Conservation (phyloP, 92 coral and sea anemone species). For the Zoanthus gigantus region DNA sequence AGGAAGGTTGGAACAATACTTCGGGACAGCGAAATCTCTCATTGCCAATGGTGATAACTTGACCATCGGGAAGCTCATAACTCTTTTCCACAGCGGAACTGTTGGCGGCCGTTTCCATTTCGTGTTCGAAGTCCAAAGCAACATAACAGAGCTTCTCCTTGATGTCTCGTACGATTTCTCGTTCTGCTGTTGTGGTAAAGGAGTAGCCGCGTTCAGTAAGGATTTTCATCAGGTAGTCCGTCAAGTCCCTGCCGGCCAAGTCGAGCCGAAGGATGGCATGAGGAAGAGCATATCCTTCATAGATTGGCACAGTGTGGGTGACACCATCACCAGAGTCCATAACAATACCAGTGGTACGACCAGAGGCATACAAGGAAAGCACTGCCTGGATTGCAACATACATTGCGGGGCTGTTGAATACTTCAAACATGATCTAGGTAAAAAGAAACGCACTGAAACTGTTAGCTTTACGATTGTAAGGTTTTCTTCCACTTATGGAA, state of each 20-base stretch:
- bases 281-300: too few relatives aligned
- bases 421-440: conserved; percentile 91
- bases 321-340: conserved; percentile 98
- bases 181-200: too few relatives aligned
- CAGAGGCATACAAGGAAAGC: conserved; percentile 90
- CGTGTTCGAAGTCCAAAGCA: too few relatives aligned
- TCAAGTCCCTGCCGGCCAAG: too few relatives aligned
- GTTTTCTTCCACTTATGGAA: too few relatives aligned
- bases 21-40: conserved; percentile 94
- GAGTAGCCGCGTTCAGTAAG: too few relatives aligned
- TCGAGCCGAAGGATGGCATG: conserved; percentile 6
- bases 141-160: conserved; percentile 55
- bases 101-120: too few relatives aligned
- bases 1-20: conserved; percentile 90
- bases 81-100: conserved; percentile 82
- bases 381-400: conserved; percentile 94
- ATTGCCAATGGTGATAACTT: conserved; percentile 95
- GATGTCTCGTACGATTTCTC: neutral
- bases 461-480: too few relatives aligned
- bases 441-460: too few relatives aligned
- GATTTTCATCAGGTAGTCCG: too few relatives aligned
- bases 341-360: conserved; percentile 95
- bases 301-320: conserved; percentile 65
- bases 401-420: conserved; percentile 95
- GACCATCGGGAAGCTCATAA: conserved; percentile 21